These are phyloP conservation scores for Adelosebastes latens DNA, from an alignment of 2,797 vertebrate genomes.

Conservation along the genomic window DNA sequence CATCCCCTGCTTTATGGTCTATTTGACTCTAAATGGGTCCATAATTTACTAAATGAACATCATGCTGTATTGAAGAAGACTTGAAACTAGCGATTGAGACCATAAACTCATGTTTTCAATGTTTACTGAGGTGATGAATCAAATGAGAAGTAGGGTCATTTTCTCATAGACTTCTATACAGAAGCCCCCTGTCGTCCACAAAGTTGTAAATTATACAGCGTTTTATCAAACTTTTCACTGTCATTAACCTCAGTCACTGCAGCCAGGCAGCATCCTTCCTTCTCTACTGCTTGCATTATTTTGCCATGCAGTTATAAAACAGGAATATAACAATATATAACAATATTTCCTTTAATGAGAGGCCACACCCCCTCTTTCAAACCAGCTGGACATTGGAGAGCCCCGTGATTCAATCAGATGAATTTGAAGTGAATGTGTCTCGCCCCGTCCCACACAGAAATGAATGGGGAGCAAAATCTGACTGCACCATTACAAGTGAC, in stretches of 20 bases:
- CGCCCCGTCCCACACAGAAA: background rate
- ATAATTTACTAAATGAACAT: no score
- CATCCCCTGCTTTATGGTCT: no score
- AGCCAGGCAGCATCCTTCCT: background rate
- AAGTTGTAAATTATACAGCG: background rate
- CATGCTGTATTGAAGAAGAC: no score
- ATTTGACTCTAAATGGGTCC: no score
- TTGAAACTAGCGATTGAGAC: no score
- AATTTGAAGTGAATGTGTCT: background rate
- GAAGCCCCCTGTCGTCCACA: background rate
- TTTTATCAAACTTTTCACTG: background rate
- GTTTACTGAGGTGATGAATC: no score
- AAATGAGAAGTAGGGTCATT: rapidly evolving
- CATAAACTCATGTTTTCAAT: no score
- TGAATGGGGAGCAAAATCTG: background rate
- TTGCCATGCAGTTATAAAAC: background rate
- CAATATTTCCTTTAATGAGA: background rate
- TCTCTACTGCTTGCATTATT: background rate
- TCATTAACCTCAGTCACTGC: background rate
- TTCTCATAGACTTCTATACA: no score
- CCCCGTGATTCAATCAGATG: background rate
- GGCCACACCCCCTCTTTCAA: no score
- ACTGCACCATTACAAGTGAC: background rate
- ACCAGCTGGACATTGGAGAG: no score
- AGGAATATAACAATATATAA: background rate